These are phyloP conservation scores for Procambarus clarkii DNA, from an alignment of 1,140 invertebrate species.

Conservation along the genomic window DNA sequence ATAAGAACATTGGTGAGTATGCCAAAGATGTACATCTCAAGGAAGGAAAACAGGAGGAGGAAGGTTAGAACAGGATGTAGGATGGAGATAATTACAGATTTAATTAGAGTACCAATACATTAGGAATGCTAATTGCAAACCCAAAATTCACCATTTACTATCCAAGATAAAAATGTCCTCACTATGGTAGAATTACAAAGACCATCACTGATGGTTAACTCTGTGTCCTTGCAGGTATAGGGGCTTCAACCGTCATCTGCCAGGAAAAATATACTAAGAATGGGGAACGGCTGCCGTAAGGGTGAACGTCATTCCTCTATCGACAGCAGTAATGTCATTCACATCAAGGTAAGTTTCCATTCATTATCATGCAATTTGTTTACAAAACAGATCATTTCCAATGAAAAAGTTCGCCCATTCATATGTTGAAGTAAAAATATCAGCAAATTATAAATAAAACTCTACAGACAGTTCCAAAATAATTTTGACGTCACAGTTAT, in stretches of 20 bases:
- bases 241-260: no score
- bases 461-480: neutral
- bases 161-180: neutral
- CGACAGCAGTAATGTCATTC: neutral
- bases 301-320: neutral
- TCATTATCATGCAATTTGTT: neutral
- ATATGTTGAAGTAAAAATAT: neutral
- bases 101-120: no score
- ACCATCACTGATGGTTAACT: no score
- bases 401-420: no score
- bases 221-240: neutral
- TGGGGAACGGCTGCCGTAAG: neutral
- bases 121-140: no score
- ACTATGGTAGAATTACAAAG: no score
- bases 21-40: no score
- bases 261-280: neutral
- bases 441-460: neutral
- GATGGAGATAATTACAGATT: no score
- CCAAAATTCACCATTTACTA: neutral
- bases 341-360: neutral
- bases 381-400: neutral
- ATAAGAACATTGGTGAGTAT: no score
- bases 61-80: no score
- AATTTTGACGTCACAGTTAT: no score
- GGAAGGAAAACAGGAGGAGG: no score